Percentiles rank a stretch among this genome's conserved stretches.
Conservation (phyloP, 2,888 invertebrate genomes). For the Panopea generosa region DNA sequence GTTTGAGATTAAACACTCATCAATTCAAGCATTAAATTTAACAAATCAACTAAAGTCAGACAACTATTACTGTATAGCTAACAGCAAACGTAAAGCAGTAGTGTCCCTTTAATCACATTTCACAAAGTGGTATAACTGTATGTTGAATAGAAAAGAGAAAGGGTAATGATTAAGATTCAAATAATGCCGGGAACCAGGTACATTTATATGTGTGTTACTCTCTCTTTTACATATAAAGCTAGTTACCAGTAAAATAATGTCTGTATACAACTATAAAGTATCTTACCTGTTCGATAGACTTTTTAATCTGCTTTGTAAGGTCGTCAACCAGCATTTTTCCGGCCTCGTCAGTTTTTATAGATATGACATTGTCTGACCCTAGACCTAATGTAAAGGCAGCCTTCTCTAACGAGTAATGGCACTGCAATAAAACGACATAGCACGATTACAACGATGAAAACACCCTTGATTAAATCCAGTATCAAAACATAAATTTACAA, state of each 20-base stretch:
- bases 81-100: no score
- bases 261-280: not conserved
- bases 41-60: not conserved
- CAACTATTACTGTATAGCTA: no score
- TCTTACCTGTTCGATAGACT: conserved; percentile 23
- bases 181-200: not conserved
- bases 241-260: not conserved
- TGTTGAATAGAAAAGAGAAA: no score
- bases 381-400: conserved; percentile 94
- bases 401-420: conserved; percentile 95
- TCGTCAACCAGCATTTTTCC: conserved; percentile 91
- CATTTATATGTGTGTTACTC: not conserved
- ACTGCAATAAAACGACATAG: conserved; percentile 78
- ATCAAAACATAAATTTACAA: no score
- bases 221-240: not conserved
- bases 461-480: no score
- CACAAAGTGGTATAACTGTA: not conserved
- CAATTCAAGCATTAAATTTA: not conserved
- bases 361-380: conserved; percentile 93
- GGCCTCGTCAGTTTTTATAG: conserved; percentile 89
- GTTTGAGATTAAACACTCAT: not conserved
- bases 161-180: no score
- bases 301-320: conserved; percentile 88
- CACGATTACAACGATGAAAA: no score
- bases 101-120: not conserved